A percentile compares a stretch with the other conserved stretches of the same genome.
Conservation (phyloP, 2,888 invertebrate genomes). For the Arge pagana region DNA sequence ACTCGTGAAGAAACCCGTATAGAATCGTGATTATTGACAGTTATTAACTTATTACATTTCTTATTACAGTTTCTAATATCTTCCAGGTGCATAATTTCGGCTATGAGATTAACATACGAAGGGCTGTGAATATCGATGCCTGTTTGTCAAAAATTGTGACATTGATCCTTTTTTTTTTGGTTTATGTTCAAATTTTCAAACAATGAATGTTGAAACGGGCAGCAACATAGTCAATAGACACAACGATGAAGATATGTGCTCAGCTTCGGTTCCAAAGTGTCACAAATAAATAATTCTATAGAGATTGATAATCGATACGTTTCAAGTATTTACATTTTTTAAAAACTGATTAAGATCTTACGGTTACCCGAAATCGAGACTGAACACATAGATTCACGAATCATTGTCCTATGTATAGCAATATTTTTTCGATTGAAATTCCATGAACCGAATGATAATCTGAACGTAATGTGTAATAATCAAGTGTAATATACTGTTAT, state of each 20-base stretch:
- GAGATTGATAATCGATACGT: too few species aligned
- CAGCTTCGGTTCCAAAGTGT: conserved; percentile 17
- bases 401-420: conserved; percentile 32
- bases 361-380: conserved; percentile 12
- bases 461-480: conserved; percentile 31
- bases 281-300: conserved; percentile 6
- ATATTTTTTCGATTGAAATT: conserved; percentile 37
- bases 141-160: conserved; percentile 26
- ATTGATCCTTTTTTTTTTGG: too few species aligned
- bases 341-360: too few species aligned
- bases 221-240: too few species aligned
- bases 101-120: conserved; percentile 25
- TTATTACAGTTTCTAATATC: too few species aligned
- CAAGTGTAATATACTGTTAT: conserved; percentile 54
- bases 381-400: conserved; percentile 1
- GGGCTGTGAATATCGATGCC: conserved; percentile 47
- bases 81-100: conserved; percentile 6
- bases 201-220: too few species aligned
- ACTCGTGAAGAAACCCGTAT: conserved; percentile 7
- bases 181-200: too few species aligned
- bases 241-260: background rate
- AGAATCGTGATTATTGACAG: conserved; percentile 15
- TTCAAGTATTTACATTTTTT: too few species aligned
- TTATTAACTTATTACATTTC: conserved; percentile 20
- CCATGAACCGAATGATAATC: conserved; percentile 24